Base-by-base conservation (phyloP, 2,888 invertebrate genomes). In the Tachina grossa region DNA sequence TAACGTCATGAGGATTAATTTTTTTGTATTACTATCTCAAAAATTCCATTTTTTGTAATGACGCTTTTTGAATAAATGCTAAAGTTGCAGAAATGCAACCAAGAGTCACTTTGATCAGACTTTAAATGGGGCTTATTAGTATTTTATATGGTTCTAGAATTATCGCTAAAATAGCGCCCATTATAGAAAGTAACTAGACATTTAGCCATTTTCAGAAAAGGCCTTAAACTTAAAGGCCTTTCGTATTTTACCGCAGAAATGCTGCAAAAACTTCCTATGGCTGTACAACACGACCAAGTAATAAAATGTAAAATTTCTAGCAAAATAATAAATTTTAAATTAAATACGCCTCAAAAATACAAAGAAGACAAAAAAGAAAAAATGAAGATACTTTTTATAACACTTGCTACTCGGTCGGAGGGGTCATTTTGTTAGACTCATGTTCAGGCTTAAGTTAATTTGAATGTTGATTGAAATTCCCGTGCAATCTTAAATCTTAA, bases 281-380 rank as follows among this genome's bases (percentile, higher is more conserved):
- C 43, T 39, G 31, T 0, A n/a, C 41, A 78, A 66, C 77, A 77
- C 61, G 41, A 68, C 19, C 31, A 51, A 31, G 51, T 72, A 77
- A 66, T 83, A 72, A 66, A 72, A 83, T 68, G 10, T 43, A 9
- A 41, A 76, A 61, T 19, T 63, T 65, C 71, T 61, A 61, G 65
- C 59, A 39, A n/a, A 72, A 72, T 66, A 66, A 83, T 83, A 83
- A 83, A 78, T 83, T 71, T 72, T 43, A 78, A 59, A 72, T 61
- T 51, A 61, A 68, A 68, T 55, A 45, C n/a, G 9, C 9, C 10
- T 43, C 0, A 43, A 41, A 14, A 5, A 11, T 39, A 16, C 0
- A 31, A 31, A 31, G 31, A 61, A 16, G 13, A 13, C 11, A 6
- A 13, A 43, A 22, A 6, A 53, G n/a, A n/a, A 55, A 39, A 47